Base-by-base conservation (phyloP, 1,140 invertebrate species). In the Lasaia peninsularis region DNA sequence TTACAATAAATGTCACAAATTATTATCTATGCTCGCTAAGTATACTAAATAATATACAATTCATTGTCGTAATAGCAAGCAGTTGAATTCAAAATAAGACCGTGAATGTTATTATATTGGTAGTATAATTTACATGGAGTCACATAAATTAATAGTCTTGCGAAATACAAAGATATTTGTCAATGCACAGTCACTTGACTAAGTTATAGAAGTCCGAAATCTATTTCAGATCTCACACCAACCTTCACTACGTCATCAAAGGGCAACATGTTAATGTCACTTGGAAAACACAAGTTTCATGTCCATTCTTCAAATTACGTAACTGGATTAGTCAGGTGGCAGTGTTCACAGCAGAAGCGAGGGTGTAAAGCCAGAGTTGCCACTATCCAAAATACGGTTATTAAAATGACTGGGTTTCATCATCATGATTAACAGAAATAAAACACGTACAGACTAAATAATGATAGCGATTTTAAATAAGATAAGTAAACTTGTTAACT, bases 311-410 rank as follows among this genome's bases (percentile, higher is more conserved):
- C 14, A 0, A 24, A 14, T 6, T 52, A 48, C 5, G 14, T 11
- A 0, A 63, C 40, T 18, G 40, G 40, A 7, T 48, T 57, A n/a
- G 40, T 56, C 2, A 35, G 60, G 18, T 66, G 64, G 64, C 60
- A 66, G 2, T 66, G 64, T 54, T 28, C 37, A 16, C 60, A 62
- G 52, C 37, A 51, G 20, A 20, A 50, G 33, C 9, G 37, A 5
- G 37, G 50, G 10, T 65, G 63, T 33, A 65, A 62, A 16, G 63
- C 63, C 8, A 62, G 64, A 14, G n/a, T 66, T 18, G 6, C 50
- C 2, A 66, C 64, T 1, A 3, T 53, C 16, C 49, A 56, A 8
- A 56, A 62, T 33, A 11, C 12, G 1, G 24, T 66, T 9, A 34
- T 60, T 5, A 66, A 65, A 21, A 12, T n/a, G 16, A 49, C 35